phyloP scores from a whole-genome alignment of 2,113 vertebrate species.

The Pachypanchax playfairii region DNA sequence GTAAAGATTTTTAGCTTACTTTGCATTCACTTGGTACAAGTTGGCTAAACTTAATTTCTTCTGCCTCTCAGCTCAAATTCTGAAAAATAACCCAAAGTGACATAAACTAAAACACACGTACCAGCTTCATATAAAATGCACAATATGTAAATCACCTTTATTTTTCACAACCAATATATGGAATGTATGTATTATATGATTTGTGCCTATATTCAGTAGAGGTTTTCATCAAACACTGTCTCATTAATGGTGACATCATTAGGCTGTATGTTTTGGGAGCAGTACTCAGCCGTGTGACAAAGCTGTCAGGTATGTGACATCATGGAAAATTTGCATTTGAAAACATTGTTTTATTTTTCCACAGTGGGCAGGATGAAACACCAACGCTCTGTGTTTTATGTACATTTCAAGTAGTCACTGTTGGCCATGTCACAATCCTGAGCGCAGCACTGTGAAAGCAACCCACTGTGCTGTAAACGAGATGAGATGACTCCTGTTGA shows the following conservation, averaged over 20 bases:
- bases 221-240: conserved; percentile 49
- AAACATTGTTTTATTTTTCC: conserved; percentile 33
- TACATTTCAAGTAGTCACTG: conserved; percentile 61
- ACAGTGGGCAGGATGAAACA: conserved; percentile 5
- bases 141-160: not conserved
- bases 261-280: conserved; percentile 48
- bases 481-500: conserved; percentile 73
- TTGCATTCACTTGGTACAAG: too few relatives aligned
- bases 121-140: too few relatives aligned
- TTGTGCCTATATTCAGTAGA: conserved; percentile 13
- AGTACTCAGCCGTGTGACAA: conserved; percentile 50
- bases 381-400: conserved; percentile 49
- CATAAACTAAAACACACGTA: too few relatives aligned
- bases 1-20: too few relatives aligned
- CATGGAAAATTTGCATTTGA: conserved; percentile 61
- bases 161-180: not conserved
- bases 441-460: conserved; percentile 52
- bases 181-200: not conserved
- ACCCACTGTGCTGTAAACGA: conserved; percentile 75
- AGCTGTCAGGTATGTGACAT: conserved; percentile 41
- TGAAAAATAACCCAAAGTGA: too few relatives aligned
- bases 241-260: conserved; percentile 69
- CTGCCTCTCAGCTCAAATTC: not conserved
- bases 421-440: conserved; percentile 48
- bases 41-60: not conserved